phyloP scores from a whole-genome alignment of 2,797 vertebrate species.

The Phrynocephalus forsythii region DNA sequence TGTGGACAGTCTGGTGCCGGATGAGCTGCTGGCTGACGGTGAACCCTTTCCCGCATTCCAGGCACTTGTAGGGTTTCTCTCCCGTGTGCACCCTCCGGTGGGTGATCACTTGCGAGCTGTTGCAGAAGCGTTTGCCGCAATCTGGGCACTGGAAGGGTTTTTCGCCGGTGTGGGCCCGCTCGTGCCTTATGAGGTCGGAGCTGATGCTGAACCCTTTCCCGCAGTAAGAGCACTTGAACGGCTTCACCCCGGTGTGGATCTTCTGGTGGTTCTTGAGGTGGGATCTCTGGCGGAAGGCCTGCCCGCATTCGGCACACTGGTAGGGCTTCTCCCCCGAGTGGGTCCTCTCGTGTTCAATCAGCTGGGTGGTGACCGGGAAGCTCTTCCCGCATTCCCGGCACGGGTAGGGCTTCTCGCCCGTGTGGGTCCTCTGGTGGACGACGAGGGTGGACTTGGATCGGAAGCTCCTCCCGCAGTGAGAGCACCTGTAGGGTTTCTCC shows the following conservation, averaged over 20 bases:
- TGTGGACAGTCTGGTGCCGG: conserved; percentile 71
- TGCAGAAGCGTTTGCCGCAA: conserved; percentile 72
- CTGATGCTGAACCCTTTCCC: conserved; percentile 46
- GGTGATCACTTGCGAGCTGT: conserved; percentile 73
- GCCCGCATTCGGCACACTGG: conserved; percentile 39
- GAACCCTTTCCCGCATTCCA: conserved; percentile 72
- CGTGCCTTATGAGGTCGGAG: conserved; percentile 35
- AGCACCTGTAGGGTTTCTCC: conserved; percentile 41
- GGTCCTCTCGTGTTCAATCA: conserved; percentile 41
- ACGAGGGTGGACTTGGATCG: conserved; percentile 3
- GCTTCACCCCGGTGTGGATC: conserved; percentile 52
- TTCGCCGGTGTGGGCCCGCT: conserved; percentile 17
- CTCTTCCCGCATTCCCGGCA: conserved; percentile 30
- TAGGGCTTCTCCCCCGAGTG: conserved; percentile 36
- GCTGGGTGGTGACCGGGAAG: conserved; percentile 32
- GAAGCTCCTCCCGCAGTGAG: conserved; percentile 33
- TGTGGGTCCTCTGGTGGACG: conserved; percentile 45
- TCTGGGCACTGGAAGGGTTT: conserved; percentile 69
- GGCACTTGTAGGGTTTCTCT: conserved; percentile 74
- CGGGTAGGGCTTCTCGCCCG: conserved; percentile 9
- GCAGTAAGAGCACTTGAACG: conserved; percentile 37
- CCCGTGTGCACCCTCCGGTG: conserved; percentile 75
- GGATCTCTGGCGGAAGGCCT: conserved; percentile 40
- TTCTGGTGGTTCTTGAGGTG: conserved; percentile 36
- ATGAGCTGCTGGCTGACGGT: conserved; percentile 72